Base-by-base conservation (phyloP, 2,888 invertebrate genomes). In the Thecophora atra region DNA sequence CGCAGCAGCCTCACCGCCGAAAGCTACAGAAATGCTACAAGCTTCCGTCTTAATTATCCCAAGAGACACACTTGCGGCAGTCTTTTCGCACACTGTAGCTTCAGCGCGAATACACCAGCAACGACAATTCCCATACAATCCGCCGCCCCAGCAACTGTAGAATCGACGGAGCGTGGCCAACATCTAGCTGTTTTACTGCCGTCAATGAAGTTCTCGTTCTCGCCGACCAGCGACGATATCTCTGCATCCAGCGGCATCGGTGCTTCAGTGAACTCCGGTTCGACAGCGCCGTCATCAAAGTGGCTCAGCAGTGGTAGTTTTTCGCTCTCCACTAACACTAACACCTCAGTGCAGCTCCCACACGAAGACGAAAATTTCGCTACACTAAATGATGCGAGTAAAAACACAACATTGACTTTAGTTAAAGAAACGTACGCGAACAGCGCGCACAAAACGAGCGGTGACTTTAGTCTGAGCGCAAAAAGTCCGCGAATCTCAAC, bases 61-160 rank as follows among this genome's bases (percentile, higher is more conserved):
- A 83, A 82, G 63, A 81, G 82, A 72, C 83, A 84, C 75, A 84
- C 83, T 63, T 84, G 84, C 66, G 83, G 83, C 24, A 83, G 83
- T 77, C 77, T 84, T n/a, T 84, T 79, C 75, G 84, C 83, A 44
- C 83, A 84, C 64, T 84, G 83, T 71, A 80, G 77, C 73, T 84
- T 83, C 76, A 80, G 77, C 44, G 72, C 73, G 6, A 62, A 19
- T 11, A 42, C 75, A 64, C 30, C 73, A 8, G 69, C 77, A 72
- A 54, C 73, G 21, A 56, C 72, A 0, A 63, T 30, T 21, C 37
- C 74, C 17, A 28, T 67, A 62, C 73, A 19, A 69, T 37, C 47
- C 62, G 73, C 21, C 64, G 72, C 17, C 19, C 71, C 21, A 67
- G 44, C 72, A 60, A 76, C 65, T 69, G 76, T 44, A 71, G 64